Evolutionary conservation across 2,113 vertebrate genomes (phyloP).

Genomic region (Cavia aperea): DNA sequence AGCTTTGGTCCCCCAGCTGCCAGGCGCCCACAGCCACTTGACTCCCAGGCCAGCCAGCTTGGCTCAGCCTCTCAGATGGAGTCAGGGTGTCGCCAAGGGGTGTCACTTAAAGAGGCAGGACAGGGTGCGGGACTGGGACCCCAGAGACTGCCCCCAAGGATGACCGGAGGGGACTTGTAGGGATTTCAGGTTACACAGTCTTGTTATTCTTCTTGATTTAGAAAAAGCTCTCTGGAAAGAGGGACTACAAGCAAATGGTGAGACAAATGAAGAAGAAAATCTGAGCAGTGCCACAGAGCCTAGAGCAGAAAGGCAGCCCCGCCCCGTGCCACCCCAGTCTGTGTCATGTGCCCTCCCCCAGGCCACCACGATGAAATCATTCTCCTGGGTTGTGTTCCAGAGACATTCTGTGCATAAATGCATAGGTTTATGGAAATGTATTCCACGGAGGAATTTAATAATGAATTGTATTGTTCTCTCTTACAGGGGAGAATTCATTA

Average conservation of each 20-base stretch:
- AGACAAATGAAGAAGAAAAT: neutral
- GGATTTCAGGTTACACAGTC: neutral
- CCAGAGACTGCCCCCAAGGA: neutral
- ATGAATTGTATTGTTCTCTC: conserved; percentile 21
- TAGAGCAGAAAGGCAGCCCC: neutral
- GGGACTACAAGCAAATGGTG: neutral
- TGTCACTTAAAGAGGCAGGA: neutral
- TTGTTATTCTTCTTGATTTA: neutral
- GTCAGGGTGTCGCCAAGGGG: neutral
- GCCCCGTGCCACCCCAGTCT: neutral
- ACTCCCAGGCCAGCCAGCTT: neutral
- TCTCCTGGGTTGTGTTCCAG: conserved; percentile 4
- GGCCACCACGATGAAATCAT: neutral
- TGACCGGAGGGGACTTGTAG: neutral
- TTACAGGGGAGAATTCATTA: neutral
- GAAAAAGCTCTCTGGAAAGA: neutral
- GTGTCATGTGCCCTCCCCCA: neutral
- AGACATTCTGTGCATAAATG: neutral
- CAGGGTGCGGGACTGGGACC: too few species aligned
- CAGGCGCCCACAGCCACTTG: neutral
- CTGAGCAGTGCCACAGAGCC: neutral
- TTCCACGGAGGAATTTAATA: neutral
- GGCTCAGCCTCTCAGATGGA: neutral
- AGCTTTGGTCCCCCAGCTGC: neutral
- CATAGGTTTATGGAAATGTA: neutral